Evolutionary conservation across 2,888 invertebrate genomes (phyloP), one percentile per base, ranked within the genome.

Genomic region (Dinocampus coccinellae): DNA sequence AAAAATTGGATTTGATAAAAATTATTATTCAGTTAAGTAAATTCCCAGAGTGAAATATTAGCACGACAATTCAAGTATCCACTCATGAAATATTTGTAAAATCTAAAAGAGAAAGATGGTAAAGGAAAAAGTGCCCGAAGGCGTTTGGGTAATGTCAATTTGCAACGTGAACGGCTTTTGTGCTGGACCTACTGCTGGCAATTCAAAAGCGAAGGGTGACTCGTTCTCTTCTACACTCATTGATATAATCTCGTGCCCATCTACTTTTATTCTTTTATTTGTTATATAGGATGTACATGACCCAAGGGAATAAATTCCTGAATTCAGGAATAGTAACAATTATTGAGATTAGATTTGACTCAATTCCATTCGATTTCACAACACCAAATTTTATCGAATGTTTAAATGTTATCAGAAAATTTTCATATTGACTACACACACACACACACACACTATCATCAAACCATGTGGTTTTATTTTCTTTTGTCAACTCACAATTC

Each of bases 131-230:
- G 24, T 39, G 62, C 69, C 64, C 33, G 63, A n/a, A 58, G 64
- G 70, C 70, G 64, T 64, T 68, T 64, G 26, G 70, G 60, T 66
- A 61, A 70, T 70, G 47, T 60, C 65, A 65, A 70, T 70, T 65
- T 65, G 65, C 61, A 39, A 70, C 60, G 65, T 60, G 60, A 53
- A 47, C 42, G 64, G 65, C 65, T 52, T 62, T 65, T 66, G 24
- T 66, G 57, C 52, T 70, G 61, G 61, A 70, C 70, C 58, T 57
- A 64, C 70, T 70, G 70, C 60, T 60, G 39, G 70, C 60, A 61
- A 65, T 70, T 66, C 65, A 70, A 70, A 70, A 47, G 20, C 63
- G 47, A 47, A 64, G 70, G 70, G 70, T 70, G 70, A 70, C 65
- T 70, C 10, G 65, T 58, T 47, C 52, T 58, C 42, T 26, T 62